These are phyloP conservation scores for Apamea crenata DNA, from an alignment of 2,888 invertebrate species.

Conservation along the genomic window DNA sequence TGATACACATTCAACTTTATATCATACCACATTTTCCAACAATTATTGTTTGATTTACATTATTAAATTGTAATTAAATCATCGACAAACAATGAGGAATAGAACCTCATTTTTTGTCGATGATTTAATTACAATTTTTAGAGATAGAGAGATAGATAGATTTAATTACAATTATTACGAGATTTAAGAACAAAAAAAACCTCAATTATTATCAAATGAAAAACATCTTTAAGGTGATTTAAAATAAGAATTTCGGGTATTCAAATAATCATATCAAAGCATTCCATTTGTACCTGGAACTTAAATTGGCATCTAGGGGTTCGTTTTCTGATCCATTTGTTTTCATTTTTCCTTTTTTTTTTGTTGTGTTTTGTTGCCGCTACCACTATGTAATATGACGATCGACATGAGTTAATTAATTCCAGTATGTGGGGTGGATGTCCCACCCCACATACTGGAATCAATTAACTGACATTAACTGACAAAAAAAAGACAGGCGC, in stretches of 20 bases:
- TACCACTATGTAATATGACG: not conserved
- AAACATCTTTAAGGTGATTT: not conserved
- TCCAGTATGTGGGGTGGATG: not conserved
- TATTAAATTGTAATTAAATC: not conserved
- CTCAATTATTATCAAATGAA: not conserved
- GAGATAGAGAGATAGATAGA: no score
- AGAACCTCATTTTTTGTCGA: no score
- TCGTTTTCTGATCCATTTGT: not conserved
- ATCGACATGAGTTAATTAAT: constrained; percentile 2
- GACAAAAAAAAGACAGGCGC: no score
- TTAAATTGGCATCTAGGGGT: not conserved
- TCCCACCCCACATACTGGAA: no score
- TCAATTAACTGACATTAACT: no score
- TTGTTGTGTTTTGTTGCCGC: not conserved
- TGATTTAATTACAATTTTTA: no score
- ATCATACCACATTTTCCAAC: not conserved
- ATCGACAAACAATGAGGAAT: not conserved
- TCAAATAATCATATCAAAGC: not conserved
- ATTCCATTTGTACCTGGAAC: not conserved
- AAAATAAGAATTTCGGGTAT: not conserved
- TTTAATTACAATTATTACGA: no score
- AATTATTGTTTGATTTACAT: not conserved
- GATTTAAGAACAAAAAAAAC: no score
- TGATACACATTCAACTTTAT: not conserved
- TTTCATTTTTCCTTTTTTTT: not conserved